Conservation (phyloP, 2,797 vertebrate species). For the Sebastes goodei region DNA sequence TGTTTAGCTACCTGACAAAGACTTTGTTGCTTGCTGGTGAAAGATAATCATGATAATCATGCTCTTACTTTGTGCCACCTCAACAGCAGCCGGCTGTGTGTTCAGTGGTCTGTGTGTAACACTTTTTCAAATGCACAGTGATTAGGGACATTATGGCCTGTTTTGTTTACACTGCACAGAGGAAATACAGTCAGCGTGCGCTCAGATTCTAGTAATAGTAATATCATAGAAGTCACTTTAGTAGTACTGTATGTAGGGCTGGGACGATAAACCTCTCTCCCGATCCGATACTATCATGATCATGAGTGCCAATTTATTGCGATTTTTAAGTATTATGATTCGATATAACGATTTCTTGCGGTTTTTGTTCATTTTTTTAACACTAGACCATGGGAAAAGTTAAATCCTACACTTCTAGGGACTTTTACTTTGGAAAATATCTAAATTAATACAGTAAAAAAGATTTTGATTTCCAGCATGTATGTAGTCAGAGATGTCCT, state of each 20-base stretch:
- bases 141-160: slow-evolving; percentile 11
- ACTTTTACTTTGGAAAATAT: too few relatives aligned
- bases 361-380: too few relatives aligned
- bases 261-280: too few relatives aligned
- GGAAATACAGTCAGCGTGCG: background rate
- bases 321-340: too few relatives aligned
- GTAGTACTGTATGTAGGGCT: background rate
- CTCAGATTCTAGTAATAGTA: background rate
- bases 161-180: slow-evolving; percentile 9
- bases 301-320: too few relatives aligned
- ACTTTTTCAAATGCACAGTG: background rate
- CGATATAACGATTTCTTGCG: too few relatives aligned
- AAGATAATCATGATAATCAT: slow-evolving; percentile 38
- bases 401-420: too few relatives aligned
- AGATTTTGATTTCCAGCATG: too few relatives aligned
- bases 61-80: slow-evolving; percentile 37
- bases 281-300: too few relatives aligned
- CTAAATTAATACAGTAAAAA: too few relatives aligned
- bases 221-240: background rate
- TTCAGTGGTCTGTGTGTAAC: slow-evolving; percentile 9
- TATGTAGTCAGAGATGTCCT: too few relatives aligned
- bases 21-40: slow-evolving; percentile 13
- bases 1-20: slow-evolving; percentile 35
- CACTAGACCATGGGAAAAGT: too few relatives aligned
- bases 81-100: slow-evolving; percentile 8